Evolutionary conservation across 2,888 invertebrate genomes (phyloP).

Genomic region (Blastobasis lacticolella): DNA sequence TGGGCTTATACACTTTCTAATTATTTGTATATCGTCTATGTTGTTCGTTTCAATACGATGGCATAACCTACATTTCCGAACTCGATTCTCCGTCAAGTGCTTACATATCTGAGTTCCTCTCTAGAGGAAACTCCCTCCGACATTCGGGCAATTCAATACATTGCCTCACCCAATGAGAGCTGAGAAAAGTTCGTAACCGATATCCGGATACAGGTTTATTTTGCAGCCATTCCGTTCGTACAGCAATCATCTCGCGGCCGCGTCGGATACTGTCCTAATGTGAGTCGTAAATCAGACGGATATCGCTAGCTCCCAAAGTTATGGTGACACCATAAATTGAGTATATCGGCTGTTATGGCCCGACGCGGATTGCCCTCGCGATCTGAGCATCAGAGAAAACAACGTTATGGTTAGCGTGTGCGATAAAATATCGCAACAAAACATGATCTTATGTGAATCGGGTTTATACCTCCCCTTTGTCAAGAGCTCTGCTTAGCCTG

Average conservation of each 20-base stretch:
- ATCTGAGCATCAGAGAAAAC: no score
- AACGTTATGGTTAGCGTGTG: no score
- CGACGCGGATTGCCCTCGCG: conserved; percentile 11
- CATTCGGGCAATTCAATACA: no score
- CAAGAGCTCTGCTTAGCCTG: neutral
- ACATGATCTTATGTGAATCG: neutral
- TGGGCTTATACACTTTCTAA: no score
- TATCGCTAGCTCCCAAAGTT: conserved; percentile 29
- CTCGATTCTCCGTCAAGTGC: no score
- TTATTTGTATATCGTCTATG: no score
- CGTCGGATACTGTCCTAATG: conserved; percentile 35
- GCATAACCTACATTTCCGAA: no score
- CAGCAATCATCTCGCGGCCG: conserved; percentile 24
- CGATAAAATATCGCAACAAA: neutral
- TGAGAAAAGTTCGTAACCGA: conserved; percentile 9
- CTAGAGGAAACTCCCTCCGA: no score
- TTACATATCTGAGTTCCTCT: no score
- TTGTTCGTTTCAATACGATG: no score
- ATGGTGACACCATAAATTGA: conserved; percentile 47
- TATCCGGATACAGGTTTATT: neutral
- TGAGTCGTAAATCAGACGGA: conserved; percentile 40
- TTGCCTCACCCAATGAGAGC: neutral
- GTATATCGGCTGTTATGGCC: conserved; percentile 36
- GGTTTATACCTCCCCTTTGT: neutral
- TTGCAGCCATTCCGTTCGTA: neutral